A percentile compares a stretch with the other conserved stretches of the same genome.
Conservation (phyloP, 2,113 vertebrate genomes). For the Ageneiosus marmoratus region DNA sequence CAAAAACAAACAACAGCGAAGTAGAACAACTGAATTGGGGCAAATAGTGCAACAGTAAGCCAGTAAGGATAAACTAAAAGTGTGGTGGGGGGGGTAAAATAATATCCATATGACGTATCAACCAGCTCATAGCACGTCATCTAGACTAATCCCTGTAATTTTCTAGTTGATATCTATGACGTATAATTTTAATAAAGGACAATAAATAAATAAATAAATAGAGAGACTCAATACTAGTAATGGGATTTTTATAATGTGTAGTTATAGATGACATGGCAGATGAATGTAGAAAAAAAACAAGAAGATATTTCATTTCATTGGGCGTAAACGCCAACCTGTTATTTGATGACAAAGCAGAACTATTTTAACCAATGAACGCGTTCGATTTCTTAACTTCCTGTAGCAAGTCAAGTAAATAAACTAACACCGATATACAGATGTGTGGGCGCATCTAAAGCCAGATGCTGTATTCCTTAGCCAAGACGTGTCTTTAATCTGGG, state of each 20-base stretch:
- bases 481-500: background rate
- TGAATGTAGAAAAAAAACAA: background rate
- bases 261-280: slow-evolving; percentile 16
- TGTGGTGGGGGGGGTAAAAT: too few species aligned
- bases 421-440: background rate
- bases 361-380: background rate
- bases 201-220: background rate
- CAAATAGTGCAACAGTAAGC: slow-evolving; percentile 31
- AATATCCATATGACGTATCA: too few species aligned
- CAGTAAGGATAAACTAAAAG: too few species aligned
- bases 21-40: slow-evolving; percentile 35
- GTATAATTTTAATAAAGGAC: background rate
- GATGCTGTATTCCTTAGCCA: background rate
- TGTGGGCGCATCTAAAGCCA: background rate
- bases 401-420: background rate
- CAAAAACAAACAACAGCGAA: slow-evolving; percentile 37
- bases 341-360: background rate
- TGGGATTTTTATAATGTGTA: background rate
- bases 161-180: too few species aligned
- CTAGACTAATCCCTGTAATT: background rate
- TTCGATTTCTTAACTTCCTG: background rate
- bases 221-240: background rate
- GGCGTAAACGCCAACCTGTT: background rate
- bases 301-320: background rate
- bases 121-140: background rate